Evolutionary conservation across 2,113 vertebrate genomes (phyloP), one percentile per base, ranked within the genome.

Genomic region (Montifringilla adamsi): DNA sequence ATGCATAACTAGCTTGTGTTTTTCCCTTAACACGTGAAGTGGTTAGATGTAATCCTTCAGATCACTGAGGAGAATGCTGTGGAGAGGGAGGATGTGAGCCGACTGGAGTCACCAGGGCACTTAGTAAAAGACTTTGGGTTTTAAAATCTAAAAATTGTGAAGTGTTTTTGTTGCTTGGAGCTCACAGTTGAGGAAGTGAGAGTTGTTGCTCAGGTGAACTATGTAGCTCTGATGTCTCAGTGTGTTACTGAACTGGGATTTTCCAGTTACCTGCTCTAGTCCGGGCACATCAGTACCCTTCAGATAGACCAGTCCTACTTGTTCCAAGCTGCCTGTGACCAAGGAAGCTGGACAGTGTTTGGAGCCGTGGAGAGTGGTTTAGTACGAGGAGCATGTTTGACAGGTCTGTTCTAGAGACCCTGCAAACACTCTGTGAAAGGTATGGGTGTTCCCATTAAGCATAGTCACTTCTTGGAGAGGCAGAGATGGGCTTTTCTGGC

Each of bases 1-100:
- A 46, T 60, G 53, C 70, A 33, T 82, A 68, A 70, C 59, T 50
- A 86, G 63, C 67, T 77, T 76, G 46, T 93, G 85, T 80, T 95
- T 93, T 85, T 66, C 39, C 22, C 75, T 69, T 52, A 50, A 56
- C 39, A 50, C 17, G 12, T 85, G 66, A 93, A 93, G 78, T 76
- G 84, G 78, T 87, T 87, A 84, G n/a, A 30, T 88, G 43, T 35
- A 84, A 60, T 90, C 44, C 86, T 39, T 1, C 28, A 9, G 50
- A 33, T 87, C 21, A 15, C 37, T 27, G 16, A 17, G 76, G 37
- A 69, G 22, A 64, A 39, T 1, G 6, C 46, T 27, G 47, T 2
- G 4, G 7, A 53, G 37, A 56, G 47, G 35, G 46, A 87, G 55
- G 69, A 33, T 33, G 24, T 35, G 46, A 52, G 66, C 16, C 28